Base-by-base conservation (phyloP, 2,113 vertebrate species). In the Pandion haliaetus region DNA sequence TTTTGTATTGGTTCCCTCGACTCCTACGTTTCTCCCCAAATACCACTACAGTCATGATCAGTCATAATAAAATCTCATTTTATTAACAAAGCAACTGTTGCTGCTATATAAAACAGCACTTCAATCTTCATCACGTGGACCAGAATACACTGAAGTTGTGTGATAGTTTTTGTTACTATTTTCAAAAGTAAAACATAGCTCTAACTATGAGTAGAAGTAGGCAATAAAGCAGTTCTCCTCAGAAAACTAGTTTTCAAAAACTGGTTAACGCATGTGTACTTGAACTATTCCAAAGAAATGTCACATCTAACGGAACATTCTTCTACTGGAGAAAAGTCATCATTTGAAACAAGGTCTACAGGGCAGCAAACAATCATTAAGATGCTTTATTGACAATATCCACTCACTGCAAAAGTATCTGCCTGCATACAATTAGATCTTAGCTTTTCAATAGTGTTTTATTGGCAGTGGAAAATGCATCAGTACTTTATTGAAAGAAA, bases 401-500 rank as follows among this genome's bases (percentile, higher is more conserved):
- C 95, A 85, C 72, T 93, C 95, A 95, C 84, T 10, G 36, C 87
- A 97, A 91, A 92, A 88, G 74, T 80, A 88, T 82, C 91, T 86
- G 88, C 70, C 86, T 79, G 86, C 57, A 45, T 25, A 63, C 42
- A 62, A 21, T 38, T 50, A 91, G n/a, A 34, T 84, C 93, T 92
- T 34, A 82, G 94, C 87, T 95, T 93, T 94, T 73, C 81, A 58
- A 95, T 36, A 95, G 93, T 63, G 81, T 98, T 98, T 98, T 97
- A 98, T 96, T 98, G 99, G 99, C 99, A 99, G 99, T 99, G 99
- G 98, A 99, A 99, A 99, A 98, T 97, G 99, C 99, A 99, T 99
- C 99, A 99, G 99, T 98, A 99, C 98, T 99, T 99, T 99, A 99
- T 99, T 99, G 99, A 99, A 99, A 99, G 99, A 99, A 99, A 99